phyloP scores from a whole-genome alignment of 2,113 vertebrate genomes.

The Tragulus kanchil region DNA sequence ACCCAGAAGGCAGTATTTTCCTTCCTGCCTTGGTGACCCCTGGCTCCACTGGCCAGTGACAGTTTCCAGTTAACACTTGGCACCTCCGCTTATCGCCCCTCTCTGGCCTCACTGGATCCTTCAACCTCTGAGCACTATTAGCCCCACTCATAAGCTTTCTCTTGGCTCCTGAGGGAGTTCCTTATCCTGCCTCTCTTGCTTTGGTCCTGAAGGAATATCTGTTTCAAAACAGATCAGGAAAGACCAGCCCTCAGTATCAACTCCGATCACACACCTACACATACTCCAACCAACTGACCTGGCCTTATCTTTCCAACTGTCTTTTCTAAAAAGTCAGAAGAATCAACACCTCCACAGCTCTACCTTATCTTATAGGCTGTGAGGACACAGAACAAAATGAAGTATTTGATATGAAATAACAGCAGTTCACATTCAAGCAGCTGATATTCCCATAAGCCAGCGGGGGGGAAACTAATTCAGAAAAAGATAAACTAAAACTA shows the following conservation, averaged over 20 bases:
- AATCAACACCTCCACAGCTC: background rate
- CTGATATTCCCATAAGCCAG: background rate
- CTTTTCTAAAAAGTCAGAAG: background rate
- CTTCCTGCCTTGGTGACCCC: background rate
- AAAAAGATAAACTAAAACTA: background rate
- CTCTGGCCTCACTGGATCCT: background rate
- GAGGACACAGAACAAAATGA: background rate
- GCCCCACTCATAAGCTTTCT: background rate
- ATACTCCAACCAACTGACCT: background rate
- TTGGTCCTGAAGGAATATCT: background rate
- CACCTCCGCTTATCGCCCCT: background rate
- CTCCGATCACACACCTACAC: background rate
- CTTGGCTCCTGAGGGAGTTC: background rate
- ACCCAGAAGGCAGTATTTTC: background rate
- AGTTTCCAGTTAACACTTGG: background rate
- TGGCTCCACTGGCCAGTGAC: background rate
- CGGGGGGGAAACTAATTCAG: background rate
- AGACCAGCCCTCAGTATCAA: background rate
- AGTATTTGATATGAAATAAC: background rate
- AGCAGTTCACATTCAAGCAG: background rate
- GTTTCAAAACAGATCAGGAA: slow-evolving; percentile 20
- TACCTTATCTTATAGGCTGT: background rate
- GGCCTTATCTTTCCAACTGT: background rate
- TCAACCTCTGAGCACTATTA: background rate
- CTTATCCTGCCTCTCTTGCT: background rate